A percentile compares a stretch with the other conserved stretches of the same genome.
phyloP scores from a whole-genome alignment of 2,888 invertebrate genomes.

The Sminthurides aquaticus region DNA sequence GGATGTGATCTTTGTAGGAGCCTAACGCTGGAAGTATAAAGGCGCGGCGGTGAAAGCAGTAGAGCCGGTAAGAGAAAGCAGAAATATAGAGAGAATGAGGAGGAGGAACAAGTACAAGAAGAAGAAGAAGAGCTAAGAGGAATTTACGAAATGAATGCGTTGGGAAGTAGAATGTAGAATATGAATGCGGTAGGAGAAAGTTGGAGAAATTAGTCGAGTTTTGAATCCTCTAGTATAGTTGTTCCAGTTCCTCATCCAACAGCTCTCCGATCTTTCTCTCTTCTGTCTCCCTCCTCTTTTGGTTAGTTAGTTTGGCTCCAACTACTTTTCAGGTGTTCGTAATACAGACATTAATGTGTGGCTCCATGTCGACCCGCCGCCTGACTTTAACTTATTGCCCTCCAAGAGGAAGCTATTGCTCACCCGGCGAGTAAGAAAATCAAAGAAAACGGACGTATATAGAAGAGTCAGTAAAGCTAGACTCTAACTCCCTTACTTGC shows the following conservation, averaged over 20 bases:
- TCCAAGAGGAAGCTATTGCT: background rate
- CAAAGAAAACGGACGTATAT: background rate
- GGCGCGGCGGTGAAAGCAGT: background rate
- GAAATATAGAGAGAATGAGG: background rate
- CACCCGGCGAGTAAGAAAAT: background rate
- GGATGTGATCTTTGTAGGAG: no score
- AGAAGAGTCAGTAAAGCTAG: no score
- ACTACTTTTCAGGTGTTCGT: constrained; percentile 11
- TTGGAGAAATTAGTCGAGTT: background rate
- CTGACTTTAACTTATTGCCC: background rate
- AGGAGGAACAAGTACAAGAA: no score
- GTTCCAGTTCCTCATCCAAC: background rate
- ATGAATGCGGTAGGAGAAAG: background rate
- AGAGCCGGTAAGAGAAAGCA: background rate
- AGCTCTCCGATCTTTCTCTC: background rate
- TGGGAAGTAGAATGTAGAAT: background rate
- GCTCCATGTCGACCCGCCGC: constrained; percentile 2
- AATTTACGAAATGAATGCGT: background rate
- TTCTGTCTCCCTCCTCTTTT: no score
- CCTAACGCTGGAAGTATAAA: no score
- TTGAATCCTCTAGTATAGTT: no score
- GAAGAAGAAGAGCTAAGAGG: background rate
- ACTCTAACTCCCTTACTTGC: no score
- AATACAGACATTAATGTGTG: constrained; percentile 25
- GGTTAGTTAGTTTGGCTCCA: no score